Conservation (phyloP, 2,888 invertebrate genomes). For the Halictus ligatus region DNA sequence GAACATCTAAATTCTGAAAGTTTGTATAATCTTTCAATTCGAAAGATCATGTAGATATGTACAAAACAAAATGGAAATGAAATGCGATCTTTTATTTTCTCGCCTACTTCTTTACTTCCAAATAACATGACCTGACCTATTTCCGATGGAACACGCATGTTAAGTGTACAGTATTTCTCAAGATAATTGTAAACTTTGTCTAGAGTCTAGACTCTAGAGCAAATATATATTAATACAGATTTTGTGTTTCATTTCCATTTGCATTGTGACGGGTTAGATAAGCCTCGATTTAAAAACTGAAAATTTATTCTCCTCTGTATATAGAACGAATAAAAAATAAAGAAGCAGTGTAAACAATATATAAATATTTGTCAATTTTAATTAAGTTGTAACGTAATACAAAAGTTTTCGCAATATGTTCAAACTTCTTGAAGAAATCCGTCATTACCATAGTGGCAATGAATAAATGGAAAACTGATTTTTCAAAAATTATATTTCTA, state of each 20-base stretch:
- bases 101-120: slow-evolving; percentile 8
- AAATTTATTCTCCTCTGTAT: background rate
- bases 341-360: too few species aligned
- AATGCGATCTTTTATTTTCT: slow-evolving; percentile 12
- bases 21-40: too few species aligned
- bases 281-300: background rate
- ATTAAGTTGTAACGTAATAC: too few species aligned
- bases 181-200: slow-evolving; percentile 30
- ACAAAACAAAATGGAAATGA: background rate
- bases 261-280: background rate
- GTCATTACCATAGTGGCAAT: too few species aligned
- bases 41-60: background rate
- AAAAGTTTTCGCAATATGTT: too few species aligned
- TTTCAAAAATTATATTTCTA: too few species aligned
- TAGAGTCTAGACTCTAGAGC: background rate
- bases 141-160: slow-evolving; percentile 28
- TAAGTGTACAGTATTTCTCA: background rate
- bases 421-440: too few species aligned
- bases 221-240: too few species aligned
- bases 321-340: too few species aligned
- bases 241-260: background rate
- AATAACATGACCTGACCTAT: slow-evolving; percentile 25
- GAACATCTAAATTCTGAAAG: too few species aligned
- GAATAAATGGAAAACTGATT: too few species aligned
- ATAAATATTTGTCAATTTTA: too few species aligned